phyloP scores from a whole-genome alignment of 2,888 invertebrate species.

The Cybosia mesomella region DNA sequence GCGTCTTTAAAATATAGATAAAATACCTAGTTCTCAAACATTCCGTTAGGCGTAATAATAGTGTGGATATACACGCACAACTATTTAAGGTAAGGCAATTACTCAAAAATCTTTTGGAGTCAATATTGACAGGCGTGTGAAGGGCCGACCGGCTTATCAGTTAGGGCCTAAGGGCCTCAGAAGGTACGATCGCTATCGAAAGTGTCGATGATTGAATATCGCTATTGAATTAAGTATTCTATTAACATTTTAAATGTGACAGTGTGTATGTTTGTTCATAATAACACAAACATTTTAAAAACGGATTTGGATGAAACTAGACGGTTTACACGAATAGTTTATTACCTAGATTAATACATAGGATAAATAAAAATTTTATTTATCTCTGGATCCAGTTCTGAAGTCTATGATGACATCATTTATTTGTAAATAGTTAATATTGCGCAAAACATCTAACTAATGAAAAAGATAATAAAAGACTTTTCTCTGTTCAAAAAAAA shows the following conservation, averaged over 20 bases:
- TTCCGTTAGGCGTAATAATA: slow-evolving; percentile 36
- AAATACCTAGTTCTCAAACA: slow-evolving; percentile 40
- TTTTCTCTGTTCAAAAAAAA: too few relatives aligned
- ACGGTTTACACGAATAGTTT: too few relatives aligned
- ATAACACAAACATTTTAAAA: too few relatives aligned
- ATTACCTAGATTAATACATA: too few relatives aligned
- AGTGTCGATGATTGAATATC: not conserved
- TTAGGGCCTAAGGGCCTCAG: slow-evolving; percentile 10
- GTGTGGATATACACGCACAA: slow-evolving; percentile 31
- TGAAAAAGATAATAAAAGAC: too few relatives aligned
- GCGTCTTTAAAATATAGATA: slow-evolving; percentile 42
- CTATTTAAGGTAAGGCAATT: slow-evolving; percentile 65
- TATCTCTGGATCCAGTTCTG: too few relatives aligned
- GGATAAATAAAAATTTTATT: too few relatives aligned
- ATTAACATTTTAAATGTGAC: not conserved
- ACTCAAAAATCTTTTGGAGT: slow-evolving; percentile 70
- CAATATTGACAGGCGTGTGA: slow-evolving; percentile 70
- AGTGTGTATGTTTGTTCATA: too few relatives aligned
- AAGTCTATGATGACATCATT: too few relatives aligned
- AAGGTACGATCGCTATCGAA: slow-evolving; percentile 16
- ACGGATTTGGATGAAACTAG: too few relatives aligned
- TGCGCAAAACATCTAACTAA: too few relatives aligned
- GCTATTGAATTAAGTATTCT: not conserved
- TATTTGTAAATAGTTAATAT: too few relatives aligned
- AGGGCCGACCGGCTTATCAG: slow-evolving; percentile 62